A percentile compares a stretch with the other conserved stretches of the same genome.
Conservation (phyloP, 2,888 invertebrate species). For the Torymus texanus region DNA sequence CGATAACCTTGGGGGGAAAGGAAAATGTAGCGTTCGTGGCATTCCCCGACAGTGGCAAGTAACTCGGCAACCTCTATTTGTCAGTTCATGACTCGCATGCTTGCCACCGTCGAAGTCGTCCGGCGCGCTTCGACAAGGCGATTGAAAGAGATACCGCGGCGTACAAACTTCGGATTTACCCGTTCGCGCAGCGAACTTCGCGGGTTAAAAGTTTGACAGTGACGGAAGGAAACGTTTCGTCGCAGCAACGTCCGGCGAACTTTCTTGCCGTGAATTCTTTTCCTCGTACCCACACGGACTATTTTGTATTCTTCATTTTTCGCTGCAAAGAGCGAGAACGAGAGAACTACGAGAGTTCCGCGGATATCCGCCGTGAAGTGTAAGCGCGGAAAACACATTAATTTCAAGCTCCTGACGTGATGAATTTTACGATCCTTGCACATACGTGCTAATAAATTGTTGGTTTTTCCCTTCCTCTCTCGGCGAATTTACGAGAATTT, state of each 20-base stretch:
- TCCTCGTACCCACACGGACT: not conserved
- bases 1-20: constrained; percentile 19
- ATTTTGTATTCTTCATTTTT: constrained; percentile 36
- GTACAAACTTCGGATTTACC: constrained; percentile 3
- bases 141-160: constrained; percentile 35
- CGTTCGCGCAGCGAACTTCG: constrained; percentile 28
- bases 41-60: constrained; percentile 37
- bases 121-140: constrained; percentile 4
- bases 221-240: constrained; percentile 59
- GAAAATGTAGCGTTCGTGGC: not conserved
- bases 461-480: not conserved
- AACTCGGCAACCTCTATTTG: constrained; percentile 59
- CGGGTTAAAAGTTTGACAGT: constrained; percentile 59
- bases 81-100: constrained; percentile 42
- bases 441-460: constrained; percentile 18
- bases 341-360: not conserved
- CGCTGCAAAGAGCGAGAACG: constrained; percentile 2
- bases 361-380: not conserved
- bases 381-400: constrained; percentile 40
- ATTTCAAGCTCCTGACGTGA: constrained; percentile 19
- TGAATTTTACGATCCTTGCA: constrained; percentile 24
- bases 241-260: constrained; percentile 53
- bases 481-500: not conserved
- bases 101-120: constrained; percentile 31
- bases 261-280: constrained; percentile 38